Conservation (phyloP, 1,140 invertebrate genomes). For the Cyphomyrmex costatus region DNA sequence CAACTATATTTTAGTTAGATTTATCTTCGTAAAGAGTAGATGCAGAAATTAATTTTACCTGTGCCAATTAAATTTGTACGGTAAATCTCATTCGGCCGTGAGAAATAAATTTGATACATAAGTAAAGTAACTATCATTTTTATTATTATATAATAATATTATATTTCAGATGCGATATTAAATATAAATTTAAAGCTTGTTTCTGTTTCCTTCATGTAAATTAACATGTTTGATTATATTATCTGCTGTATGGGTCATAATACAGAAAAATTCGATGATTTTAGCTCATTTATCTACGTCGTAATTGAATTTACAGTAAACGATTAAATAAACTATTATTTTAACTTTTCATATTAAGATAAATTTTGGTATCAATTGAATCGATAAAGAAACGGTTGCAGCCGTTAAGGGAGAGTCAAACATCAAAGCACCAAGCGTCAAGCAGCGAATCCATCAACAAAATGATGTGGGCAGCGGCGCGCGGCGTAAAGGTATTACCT, state of each 20-base stretch:
- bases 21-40: not conserved
- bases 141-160: too few relatives aligned
- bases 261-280: conserved; percentile 24
- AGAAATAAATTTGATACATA: conserved; percentile 39
- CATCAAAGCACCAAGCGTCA: too few relatives aligned
- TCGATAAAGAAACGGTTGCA: not conserved
- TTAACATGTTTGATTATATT: conserved; percentile 4
- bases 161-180: not conserved
- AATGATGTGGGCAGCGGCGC: too few relatives aligned
- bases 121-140: not conserved
- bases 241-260: not conserved
- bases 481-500: too few relatives aligned
- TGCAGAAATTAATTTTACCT: too few relatives aligned
- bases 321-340: not conserved
- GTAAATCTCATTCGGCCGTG: not conserved
- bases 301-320: not conserved
- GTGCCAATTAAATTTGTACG: conserved; percentile 7
- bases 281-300: not conserved
- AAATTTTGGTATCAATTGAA: conserved; percentile 5
- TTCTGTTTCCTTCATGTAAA: not conserved
- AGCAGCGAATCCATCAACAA: too few relatives aligned
- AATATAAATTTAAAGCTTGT: conserved; percentile 3
- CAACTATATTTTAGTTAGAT: too few relatives aligned
- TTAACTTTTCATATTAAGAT: not conserved
- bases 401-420: too few relatives aligned